Percentiles rank a stretch among this genome's conserved stretches.
Evolutionary conservation across 1,140 invertebrate species (phyloP).

Genomic region (Acromyrmex echinatior): DNA sequence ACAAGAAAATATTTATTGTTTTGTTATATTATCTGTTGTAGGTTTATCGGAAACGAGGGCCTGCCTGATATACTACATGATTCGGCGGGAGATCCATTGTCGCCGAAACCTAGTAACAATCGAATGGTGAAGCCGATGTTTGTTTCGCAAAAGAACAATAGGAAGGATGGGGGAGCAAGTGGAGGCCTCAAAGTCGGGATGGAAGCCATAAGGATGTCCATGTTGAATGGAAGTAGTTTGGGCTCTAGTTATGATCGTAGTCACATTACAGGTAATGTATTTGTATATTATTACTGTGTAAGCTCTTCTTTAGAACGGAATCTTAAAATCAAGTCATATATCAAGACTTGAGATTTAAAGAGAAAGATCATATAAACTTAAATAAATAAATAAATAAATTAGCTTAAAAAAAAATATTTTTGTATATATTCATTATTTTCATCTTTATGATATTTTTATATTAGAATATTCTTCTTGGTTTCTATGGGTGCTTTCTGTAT

Average conservation of each 20-base stretch:
- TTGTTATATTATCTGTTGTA: slow-evolving; percentile 77
- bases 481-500: too few species aligned
- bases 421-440: not conserved
- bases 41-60: slow-evolving; percentile 85
- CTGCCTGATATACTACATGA: slow-evolving; percentile 87
- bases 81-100: slow-evolving; percentile 88
- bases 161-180: slow-evolving; percentile 84
- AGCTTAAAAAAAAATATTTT: not conserved
- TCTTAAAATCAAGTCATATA: not conserved
- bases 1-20: slow-evolving; percentile 18
- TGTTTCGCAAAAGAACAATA: slow-evolving; percentile 83
- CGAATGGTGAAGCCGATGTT: slow-evolving; percentile 82
- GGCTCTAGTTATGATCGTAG: slow-evolving; percentile 92
- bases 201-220: slow-evolving; percentile 90
- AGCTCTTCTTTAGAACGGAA: not conserved
- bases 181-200: slow-evolving; percentile 85
- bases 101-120: slow-evolving; percentile 84
- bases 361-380: not conserved
- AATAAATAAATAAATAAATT: not conserved
- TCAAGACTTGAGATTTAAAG: not conserved
- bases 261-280: slow-evolving; percentile 89
- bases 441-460: not conserved
- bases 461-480: not conserved
- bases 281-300: not conserved
- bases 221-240: slow-evolving; percentile 88